A percentile compares a stretch with the other conserved stretches of the same genome.
Evolutionary conservation across 2,113 vertebrate species (phyloP).

Genomic region (Misgurnus mizolepis): DNA sequence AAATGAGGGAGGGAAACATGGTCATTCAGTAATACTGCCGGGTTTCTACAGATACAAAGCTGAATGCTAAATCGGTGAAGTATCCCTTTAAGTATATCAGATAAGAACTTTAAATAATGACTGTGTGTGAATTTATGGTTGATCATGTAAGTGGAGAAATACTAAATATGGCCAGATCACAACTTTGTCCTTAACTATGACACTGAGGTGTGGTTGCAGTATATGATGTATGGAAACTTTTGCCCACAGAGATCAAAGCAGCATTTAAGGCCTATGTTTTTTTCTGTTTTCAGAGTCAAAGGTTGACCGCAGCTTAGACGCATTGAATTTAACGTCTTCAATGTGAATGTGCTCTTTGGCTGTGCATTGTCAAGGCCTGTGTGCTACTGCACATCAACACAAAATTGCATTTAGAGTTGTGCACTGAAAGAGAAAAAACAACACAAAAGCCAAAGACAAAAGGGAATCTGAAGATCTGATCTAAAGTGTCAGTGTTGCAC

Average conservation of each 20-base stretch:
- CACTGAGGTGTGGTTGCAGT: neutral
- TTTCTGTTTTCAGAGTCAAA: slow-evolving; percentile 28
- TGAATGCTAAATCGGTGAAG: too few relatives aligned
- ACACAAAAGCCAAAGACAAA: too few relatives aligned
- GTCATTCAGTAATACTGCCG: too few relatives aligned
- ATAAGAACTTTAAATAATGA: too few relatives aligned
- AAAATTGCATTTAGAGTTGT: neutral
- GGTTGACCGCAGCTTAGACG: slow-evolving; percentile 9
- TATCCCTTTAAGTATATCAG: too few relatives aligned
- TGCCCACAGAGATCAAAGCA: slow-evolving; percentile 14
- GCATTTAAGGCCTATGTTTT: neutral
- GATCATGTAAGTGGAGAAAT: neutral
- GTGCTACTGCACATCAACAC: neutral
- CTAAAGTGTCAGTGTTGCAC: neutral
- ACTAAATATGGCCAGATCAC: neutral
- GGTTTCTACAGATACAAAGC: too few relatives aligned
- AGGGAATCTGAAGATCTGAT: too few relatives aligned
- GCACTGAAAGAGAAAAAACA: neutral
- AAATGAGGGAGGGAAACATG: too few relatives aligned
- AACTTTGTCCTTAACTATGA: neutral
- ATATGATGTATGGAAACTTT: slow-evolving; percentile 31
- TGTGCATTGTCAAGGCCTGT: neutral
- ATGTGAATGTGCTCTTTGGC: neutral
- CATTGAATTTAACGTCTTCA: neutral
- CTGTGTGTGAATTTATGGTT: too few relatives aligned